Percentiles rank a stretch among this genome's conserved stretches.
phyloP scores from a whole-genome alignment of 2,888 invertebrate species.

The Hecatera dysodea region DNA sequence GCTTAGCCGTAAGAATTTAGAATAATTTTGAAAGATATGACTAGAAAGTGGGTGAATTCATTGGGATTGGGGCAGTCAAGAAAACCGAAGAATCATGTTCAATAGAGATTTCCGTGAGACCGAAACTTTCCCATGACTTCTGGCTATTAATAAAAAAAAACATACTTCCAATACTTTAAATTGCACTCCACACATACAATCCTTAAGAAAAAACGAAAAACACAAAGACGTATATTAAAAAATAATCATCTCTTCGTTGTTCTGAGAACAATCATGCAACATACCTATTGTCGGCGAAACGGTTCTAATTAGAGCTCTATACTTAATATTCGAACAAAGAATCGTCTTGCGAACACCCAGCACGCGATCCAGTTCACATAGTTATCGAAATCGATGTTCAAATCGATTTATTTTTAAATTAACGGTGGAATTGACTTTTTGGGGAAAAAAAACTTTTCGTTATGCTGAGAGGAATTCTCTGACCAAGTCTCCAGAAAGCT shows the following conservation, averaged over 20 bases:
- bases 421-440: constrained; percentile 4
- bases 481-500: background rate
- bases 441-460: no score
- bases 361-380: constrained; percentile 78
- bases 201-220: constrained; percentile 43
- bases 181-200: constrained; percentile 20
- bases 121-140: background rate
- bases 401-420: constrained; percentile 54
- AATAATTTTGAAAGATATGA: background rate
- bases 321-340: constrained; percentile 72
- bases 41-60: background rate
- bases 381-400: constrained; percentile 65
- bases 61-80: background rate
- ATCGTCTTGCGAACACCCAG: constrained; percentile 67
- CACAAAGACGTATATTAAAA: constrained; percentile 54
- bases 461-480: no score
- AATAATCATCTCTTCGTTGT: constrained; percentile 56
- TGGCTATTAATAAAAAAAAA: constrained; percentile 6
- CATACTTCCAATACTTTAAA: constrained; percentile 17
- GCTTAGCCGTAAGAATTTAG: constrained; percentile 2
- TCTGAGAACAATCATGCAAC: constrained; percentile 69
- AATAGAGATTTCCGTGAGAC: background rate
- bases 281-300: constrained; percentile 71
- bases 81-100: background rate
- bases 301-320: constrained; percentile 71